Evolutionary conservation across 1,140 invertebrate species (phyloP).

Genomic region (Drosophila pseudoananassae): DNA sequence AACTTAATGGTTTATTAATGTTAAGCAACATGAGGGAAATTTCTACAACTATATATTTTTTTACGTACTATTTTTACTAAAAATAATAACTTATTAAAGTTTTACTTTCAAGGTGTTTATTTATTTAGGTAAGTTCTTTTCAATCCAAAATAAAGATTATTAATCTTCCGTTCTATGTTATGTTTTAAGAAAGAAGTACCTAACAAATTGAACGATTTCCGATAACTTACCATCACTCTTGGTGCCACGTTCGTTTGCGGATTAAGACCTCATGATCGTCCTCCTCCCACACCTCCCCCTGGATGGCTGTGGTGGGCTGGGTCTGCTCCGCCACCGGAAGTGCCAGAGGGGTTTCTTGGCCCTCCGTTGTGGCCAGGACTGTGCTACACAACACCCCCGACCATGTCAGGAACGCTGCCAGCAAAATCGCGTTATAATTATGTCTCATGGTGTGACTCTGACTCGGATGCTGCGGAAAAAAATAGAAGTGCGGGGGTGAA

Average conservation of each 20-base stretch:
- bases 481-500: slow-evolving; percentile 1
- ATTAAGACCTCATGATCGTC: slow-evolving; percentile 90
- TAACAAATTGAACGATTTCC: too few relatives aligned
- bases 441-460: slow-evolving; percentile 57
- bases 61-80: too few relatives aligned
- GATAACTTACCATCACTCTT: slow-evolving; percentile 85
- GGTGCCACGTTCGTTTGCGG: slow-evolving; percentile 89
- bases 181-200: too few relatives aligned
- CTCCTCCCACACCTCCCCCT: slow-evolving; percentile 88
- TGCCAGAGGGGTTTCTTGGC: slow-evolving; percentile 78
- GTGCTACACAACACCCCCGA: slow-evolving; percentile 60
- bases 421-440: slow-evolving; percentile 59
- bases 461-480: slow-evolving; percentile 17
- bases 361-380: slow-evolving; percentile 76
- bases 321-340: slow-evolving; percentile 79
- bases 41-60: not conserved
- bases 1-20: slow-evolving; percentile 1
- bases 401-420: slow-evolving; percentile 59
- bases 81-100: too few relatives aligned
- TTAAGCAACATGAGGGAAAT: not conserved
- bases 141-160: not conserved
- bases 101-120: too few relatives aligned
- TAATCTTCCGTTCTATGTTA: not conserved
- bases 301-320: slow-evolving; percentile 73
- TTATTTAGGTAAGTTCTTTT: too few relatives aligned